These are phyloP conservation scores for Tokudaia muenninki DNA, from an alignment of 2,797 vertebrate species.

Conservation along the genomic window DNA sequence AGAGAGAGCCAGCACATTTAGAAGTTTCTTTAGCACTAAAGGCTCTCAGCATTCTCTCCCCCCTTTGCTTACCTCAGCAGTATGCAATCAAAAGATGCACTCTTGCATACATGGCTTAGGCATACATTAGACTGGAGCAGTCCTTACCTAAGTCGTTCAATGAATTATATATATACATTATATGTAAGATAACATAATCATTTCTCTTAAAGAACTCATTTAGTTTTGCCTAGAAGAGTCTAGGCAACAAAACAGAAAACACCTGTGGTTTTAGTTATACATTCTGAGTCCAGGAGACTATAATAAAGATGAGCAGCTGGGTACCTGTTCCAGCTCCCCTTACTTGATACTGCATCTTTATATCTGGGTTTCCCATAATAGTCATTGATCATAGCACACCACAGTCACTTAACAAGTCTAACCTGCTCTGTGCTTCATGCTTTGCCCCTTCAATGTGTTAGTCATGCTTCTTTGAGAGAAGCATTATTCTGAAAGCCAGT, in stretches of 20 bases:
- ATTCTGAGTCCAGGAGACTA: conserved; percentile 35
- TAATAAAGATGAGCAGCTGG: conserved; percentile 68
- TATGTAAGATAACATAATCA: background rate
- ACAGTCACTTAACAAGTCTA: conserved; percentile 65
- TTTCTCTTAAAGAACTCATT: conserved; percentile 38
- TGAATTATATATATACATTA: background rate
- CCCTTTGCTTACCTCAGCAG: background rate
- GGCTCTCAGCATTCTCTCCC: background rate
- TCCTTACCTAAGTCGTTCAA: background rate
- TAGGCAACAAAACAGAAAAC: conserved; percentile 40
- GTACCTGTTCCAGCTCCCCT: conserved; percentile 66
- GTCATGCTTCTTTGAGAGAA: conserved; percentile 69
- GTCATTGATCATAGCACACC: conserved; percentile 78
- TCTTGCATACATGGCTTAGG: too few relatives aligned
- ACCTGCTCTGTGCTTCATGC: conserved; percentile 73
- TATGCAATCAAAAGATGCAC: background rate
- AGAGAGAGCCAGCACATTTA: background rate
- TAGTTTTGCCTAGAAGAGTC: conserved; percentile 36
- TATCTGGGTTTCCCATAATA: conserved; percentile 75
- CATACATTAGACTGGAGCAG: background rate
- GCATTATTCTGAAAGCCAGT: conserved; percentile 64
- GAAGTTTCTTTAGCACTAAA: background rate
- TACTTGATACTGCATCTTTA: conserved; percentile 79
- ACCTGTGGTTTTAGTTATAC: background rate
- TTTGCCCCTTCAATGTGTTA: conserved; percentile 72